phyloP scores from a whole-genome alignment of 2,888 invertebrate genomes.

The Eristalis pertinax region DNA sequence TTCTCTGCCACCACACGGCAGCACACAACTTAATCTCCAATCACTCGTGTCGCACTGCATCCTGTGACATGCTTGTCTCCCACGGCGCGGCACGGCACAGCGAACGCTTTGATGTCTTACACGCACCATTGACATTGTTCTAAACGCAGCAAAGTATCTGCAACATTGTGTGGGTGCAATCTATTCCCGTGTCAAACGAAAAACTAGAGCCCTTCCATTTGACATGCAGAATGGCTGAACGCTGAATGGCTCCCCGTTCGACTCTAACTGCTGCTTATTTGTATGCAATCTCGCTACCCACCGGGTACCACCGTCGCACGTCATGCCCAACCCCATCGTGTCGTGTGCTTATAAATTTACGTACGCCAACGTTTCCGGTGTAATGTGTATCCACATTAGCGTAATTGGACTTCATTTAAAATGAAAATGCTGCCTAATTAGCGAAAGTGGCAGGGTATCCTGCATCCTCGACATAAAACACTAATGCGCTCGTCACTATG shows the following conservation, averaged over 20 bases:
- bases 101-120: neutral
- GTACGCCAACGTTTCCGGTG: conserved; percentile 73
- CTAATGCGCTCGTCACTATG: conserved; percentile 50
- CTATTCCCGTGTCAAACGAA: neutral
- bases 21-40: neutral
- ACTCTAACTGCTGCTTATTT: neutral
- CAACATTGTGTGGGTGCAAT: neutral
- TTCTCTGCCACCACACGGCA: no score
- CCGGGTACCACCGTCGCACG: neutral
- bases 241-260: neutral
- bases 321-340: neutral
- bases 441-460: conserved; percentile 75
- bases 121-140: neutral
- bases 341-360: conserved; percentile 51
- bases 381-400: conserved; percentile 75
- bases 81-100: neutral
- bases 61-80: neutral
- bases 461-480: conserved; percentile 57
- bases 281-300: neutral
- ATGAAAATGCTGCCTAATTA: conserved; percentile 76
- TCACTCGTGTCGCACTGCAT: neutral
- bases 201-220: neutral
- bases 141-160: neutral
- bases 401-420: conserved; percentile 76
- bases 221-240: no score